Conservation (phyloP, 2,113 vertebrate species). For the Apodemus sylvaticus region DNA sequence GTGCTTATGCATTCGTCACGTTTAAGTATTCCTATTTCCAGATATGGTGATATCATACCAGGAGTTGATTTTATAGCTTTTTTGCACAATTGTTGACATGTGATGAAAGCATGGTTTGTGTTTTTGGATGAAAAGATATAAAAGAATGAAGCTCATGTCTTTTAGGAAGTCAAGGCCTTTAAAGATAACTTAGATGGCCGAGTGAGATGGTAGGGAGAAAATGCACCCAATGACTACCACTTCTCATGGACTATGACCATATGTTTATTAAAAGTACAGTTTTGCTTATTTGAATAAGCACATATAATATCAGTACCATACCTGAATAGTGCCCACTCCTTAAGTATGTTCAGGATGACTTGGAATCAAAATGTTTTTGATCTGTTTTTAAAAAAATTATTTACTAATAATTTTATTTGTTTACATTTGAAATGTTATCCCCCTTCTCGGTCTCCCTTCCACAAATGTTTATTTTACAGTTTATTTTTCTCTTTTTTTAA, state of each 20-base stretch:
- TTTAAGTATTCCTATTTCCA: not conserved
- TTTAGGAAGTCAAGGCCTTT: not conserved
- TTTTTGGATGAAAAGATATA: not conserved
- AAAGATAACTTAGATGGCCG: not conserved
- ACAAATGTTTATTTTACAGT: too few relatives aligned
- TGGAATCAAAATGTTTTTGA: not conserved
- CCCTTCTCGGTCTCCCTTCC: too few relatives aligned
- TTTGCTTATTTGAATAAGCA: constrained; percentile 11
- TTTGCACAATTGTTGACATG: not conserved
- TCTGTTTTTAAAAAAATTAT: not conserved
- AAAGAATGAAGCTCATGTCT: not conserved
- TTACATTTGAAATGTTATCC: too few relatives aligned
- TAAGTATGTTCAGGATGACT: not conserved
- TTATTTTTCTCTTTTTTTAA: too few relatives aligned
- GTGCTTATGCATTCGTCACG: not conserved
- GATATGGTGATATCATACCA: not conserved
- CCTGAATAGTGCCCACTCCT: not conserved
- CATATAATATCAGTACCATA: not conserved
- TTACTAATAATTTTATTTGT: too few relatives aligned
- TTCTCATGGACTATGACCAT: not conserved
- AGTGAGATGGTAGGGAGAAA: not conserved
- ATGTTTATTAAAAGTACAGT: constrained; percentile 1
- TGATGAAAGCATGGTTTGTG: not conserved
- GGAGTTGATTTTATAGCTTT: constrained; percentile 32
- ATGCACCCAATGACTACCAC: not conserved